A percentile compares a stretch with the other conserved stretches of the same genome.
Conservation (phyloP, 2,797 vertebrate genomes). For the Propithecus perrieri region DNA sequence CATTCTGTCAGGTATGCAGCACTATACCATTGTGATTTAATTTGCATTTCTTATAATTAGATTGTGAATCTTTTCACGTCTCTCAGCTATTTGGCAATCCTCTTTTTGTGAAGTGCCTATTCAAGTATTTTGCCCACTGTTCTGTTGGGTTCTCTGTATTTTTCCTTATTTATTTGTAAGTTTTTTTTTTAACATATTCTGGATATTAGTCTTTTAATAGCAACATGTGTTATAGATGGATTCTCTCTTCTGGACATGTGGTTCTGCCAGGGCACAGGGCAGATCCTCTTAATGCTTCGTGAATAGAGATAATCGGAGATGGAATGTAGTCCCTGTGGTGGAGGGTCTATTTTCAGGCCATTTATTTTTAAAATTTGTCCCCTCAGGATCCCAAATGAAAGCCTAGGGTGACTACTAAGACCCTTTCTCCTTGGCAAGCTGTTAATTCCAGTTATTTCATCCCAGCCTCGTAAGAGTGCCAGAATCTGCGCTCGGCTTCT, state of each 20-base stretch:
- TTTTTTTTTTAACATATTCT: background rate
- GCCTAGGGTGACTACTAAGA: background rate
- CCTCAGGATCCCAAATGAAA: background rate
- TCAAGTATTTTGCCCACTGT: background rate
- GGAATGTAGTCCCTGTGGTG: background rate
- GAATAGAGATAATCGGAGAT: background rate
- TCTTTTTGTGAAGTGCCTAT: background rate
- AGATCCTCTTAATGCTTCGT: background rate
- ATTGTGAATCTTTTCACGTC: background rate
- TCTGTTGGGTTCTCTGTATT: background rate
- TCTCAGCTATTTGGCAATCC: background rate
- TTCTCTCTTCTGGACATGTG: background rate
- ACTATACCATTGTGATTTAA: background rate
- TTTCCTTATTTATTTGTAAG: background rate
- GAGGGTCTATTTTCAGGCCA: background rate
- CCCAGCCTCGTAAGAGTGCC: background rate
- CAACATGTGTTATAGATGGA: background rate
- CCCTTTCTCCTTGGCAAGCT: background rate
- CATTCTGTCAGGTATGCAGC: background rate
- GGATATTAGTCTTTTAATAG: background rate
- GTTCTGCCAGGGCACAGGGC: background rate
- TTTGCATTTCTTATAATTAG: background rate
- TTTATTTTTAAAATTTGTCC: background rate
- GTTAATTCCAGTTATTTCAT: conserved; percentile 13
- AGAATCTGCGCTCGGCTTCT: background rate